Percentiles rank a stretch among this genome's conserved stretches.
These are phyloP conservation scores for Dromiciops gliroides DNA, from an alignment of 2,113 vertebrate genomes.

Conservation along the genomic window DNA sequence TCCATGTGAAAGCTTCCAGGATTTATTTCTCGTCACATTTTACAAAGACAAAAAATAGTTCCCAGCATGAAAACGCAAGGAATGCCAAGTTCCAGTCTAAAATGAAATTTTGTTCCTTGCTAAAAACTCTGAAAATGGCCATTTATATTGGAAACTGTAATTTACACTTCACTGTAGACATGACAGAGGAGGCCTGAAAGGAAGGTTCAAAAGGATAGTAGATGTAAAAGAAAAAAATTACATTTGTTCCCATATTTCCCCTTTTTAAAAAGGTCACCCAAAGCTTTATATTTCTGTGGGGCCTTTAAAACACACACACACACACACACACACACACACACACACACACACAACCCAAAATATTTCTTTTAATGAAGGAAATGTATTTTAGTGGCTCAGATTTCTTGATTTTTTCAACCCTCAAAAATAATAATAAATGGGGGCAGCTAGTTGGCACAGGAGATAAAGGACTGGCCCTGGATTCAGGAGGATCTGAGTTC, in stretches of 20 bases:
- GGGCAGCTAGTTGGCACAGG: no score
- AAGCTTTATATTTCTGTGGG: conserved; percentile 64
- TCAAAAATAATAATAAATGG: no score
- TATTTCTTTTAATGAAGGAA: conserved; percentile 39
- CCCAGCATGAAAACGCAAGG: conserved; percentile 69
- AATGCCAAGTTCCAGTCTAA: conserved; percentile 75
- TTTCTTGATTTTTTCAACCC: conserved; percentile 41
- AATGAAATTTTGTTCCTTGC: conserved; percentile 77
- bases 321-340: conserved; percentile 28
- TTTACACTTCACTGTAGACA: conserved; percentile 77
- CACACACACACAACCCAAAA: conserved; percentile 38
- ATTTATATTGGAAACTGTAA: conserved; percentile 77
- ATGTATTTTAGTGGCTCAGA: conserved; percentile 1
- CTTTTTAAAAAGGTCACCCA: conserved; percentile 21
- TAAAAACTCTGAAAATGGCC: conserved; percentile 74
- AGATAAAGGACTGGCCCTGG: no score
- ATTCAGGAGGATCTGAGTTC: no score
- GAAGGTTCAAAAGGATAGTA: conserved; percentile 66
- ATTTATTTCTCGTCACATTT: conserved; percentile 63
- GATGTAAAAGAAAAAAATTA: conserved; percentile 1
- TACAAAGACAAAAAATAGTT: conserved; percentile 73
- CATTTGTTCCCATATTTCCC: conserved; percentile 26
- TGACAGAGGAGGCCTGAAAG: conserved; percentile 73
- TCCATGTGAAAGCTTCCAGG: conserved; percentile 50
- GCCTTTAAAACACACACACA: conserved; percentile 46